These are phyloP conservation scores for Eulemur mongoz DNA, from an alignment of 2,797 vertebrate genomes.

Conservation along the genomic window DNA sequence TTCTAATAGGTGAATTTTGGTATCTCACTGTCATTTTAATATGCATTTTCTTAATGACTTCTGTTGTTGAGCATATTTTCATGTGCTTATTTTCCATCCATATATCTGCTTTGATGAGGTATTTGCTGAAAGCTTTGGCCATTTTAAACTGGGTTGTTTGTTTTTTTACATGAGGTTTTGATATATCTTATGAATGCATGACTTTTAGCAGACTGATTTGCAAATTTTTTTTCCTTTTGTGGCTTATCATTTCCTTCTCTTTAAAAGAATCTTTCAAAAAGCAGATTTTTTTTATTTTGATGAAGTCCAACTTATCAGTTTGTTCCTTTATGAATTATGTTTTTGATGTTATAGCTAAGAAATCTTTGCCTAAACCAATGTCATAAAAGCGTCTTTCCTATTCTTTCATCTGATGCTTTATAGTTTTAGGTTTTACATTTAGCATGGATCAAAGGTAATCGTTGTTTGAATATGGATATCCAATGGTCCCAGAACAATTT, in stretches of 20 bases:
- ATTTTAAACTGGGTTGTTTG: not conserved
- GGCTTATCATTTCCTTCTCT: conserved; percentile 39
- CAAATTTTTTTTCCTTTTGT: conserved; percentile 8
- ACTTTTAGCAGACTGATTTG: not conserved
- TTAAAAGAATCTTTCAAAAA: conserved; percentile 52
- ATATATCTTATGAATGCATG: not conserved
- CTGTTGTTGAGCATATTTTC: not conserved
- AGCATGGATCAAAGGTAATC: not conserved
- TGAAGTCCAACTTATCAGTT: conserved; percentile 44
- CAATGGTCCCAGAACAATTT: not conserved
- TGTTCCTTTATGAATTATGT: not conserved
- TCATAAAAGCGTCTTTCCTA: not conserved
- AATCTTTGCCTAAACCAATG: conserved; percentile 28
- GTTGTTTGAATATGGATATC: not conserved
- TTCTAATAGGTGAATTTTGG: not conserved
- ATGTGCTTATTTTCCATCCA: not conserved
- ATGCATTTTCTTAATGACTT: not conserved
- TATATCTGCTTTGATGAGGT: not conserved
- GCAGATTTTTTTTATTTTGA: conserved; percentile 21
- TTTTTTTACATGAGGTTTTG: not conserved
- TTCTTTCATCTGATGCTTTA: not conserved
- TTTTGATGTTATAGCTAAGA: conserved; percentile 38
- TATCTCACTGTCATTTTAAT: not conserved
- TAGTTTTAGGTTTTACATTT: conserved; percentile 25
- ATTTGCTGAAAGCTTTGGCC: not conserved